Percentiles rank a stretch among this genome's conserved stretches.
phyloP scores from a whole-genome alignment of 2,113 vertebrate species.

The Anser cygnoides region DNA sequence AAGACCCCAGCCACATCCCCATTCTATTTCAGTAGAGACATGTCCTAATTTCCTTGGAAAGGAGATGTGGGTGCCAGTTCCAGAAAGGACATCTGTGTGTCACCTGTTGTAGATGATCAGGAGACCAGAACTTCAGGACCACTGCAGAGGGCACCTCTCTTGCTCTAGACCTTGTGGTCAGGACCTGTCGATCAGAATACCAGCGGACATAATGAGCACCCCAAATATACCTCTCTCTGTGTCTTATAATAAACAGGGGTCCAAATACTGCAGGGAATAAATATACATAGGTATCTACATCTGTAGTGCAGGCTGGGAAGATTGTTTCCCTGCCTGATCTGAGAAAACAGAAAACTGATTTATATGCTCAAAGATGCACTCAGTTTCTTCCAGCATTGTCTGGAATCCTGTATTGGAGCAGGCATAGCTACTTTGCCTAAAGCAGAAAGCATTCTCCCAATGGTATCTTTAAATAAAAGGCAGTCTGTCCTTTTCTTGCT shows the following conservation, averaged over 20 bases:
- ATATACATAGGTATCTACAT: background rate
- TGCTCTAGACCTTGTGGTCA: background rate
- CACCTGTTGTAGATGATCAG: background rate
- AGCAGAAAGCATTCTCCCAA: background rate
- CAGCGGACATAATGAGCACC: background rate
- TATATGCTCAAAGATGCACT: background rate
- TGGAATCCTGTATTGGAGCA: background rate
- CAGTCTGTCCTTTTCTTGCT: background rate
- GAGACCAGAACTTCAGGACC: background rate
- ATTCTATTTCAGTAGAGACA: background rate
- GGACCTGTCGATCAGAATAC: background rate
- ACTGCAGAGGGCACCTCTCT: background rate
- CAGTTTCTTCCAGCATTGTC: background rate
- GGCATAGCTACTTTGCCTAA: background rate
- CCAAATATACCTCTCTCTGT: background rate
- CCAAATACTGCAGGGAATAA: background rate
- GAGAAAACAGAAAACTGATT: background rate
- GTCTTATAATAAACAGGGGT: background rate
- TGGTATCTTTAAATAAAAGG: background rate
- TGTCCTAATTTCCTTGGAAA: background rate
- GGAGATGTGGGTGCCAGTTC: background rate
- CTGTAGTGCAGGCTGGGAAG: background rate
- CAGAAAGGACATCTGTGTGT: background rate
- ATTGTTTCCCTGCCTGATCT: background rate
- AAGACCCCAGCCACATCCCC: background rate